Conservation (phyloP, 2,797 vertebrate species). For the Falco biarmicus region DNA sequence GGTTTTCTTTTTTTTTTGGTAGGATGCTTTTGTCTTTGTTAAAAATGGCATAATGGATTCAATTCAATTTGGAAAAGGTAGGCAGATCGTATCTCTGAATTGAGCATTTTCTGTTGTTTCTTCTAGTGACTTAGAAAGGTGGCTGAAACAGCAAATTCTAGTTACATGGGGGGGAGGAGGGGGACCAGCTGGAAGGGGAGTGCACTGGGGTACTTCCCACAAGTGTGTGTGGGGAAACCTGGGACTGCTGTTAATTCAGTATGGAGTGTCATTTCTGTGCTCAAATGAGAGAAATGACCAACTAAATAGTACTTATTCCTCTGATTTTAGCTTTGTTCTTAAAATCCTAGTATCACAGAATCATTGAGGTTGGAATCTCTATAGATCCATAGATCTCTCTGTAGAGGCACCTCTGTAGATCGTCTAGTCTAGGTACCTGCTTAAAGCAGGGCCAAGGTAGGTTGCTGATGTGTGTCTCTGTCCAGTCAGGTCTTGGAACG, state of each 20-base stretch:
- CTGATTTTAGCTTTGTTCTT: not conserved
- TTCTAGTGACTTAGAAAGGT: not conserved
- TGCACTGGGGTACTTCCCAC: not conserved
- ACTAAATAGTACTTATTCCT: not conserved
- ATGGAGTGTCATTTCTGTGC: not conserved
- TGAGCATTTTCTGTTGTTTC: not conserved
- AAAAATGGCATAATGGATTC: slow-evolving; percentile 82
- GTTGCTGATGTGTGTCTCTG: not conserved
- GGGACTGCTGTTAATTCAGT: not conserved
- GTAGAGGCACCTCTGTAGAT: not conserved
- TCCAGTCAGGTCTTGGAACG: not conserved
- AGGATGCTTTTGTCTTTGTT: slow-evolving; percentile 82
- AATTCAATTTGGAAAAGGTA: slow-evolving; percentile 86
- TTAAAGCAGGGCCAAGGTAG: not conserved
- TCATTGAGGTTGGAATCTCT: not conserved
- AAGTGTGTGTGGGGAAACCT: not conserved
- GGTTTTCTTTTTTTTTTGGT: slow-evolving; percentile 5
- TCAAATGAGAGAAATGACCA: not conserved
- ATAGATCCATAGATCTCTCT: not conserved
- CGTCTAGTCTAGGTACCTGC: not conserved
- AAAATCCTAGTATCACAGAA: not conserved
- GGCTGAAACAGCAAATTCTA: not conserved
- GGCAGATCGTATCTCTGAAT: slow-evolving; percentile 44
- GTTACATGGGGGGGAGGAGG: not conserved
- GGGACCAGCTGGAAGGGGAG: not conserved